Evolutionary conservation across 64 coral and sea anemone genomes (phyloP), one percentile per base, ranked within the genome.

Genomic region (Platygyra sinensis): DNA sequence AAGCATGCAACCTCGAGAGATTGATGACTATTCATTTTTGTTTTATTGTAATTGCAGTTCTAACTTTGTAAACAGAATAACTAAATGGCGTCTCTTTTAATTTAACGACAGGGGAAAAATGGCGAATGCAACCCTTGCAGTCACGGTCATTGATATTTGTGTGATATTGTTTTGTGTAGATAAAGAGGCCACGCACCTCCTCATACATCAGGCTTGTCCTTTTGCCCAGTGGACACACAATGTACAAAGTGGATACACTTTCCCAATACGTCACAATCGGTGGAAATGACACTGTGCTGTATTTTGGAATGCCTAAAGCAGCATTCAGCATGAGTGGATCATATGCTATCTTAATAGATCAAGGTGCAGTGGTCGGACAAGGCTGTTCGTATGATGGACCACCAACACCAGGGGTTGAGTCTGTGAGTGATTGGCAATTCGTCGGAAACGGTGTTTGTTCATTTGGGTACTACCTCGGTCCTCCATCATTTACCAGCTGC

Each of bases 271-370:
- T 30, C 19, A n/a, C 0, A 64, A 83, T 83, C 29, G 62, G 60
- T 22, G 64, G 60, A 65, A 60, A 83, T 83, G 18, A 38, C 18
- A 83, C 54, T 17, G 64, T 60, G 5, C 32, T 83, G 30, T 20
- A 36, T 19, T 65, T 83, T 42, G 59, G 16, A 39, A 65, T 83
- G 19, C 80, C 80, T 6, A 13, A 64, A 65, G 59, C 60, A 64
- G 31, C 60, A 13, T 64, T 83, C 20, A 83, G 80, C 22, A 83
- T 83, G 80, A n/a, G 24, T n/a, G 80, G 80, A 20, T 62, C 60
- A 22, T 83, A 83, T 30, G 80, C 80, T 8, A 83, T 83, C 14
- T 65, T 83, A 32, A 83, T 83, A 8, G 80, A 83, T 65, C 30
- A 20, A 13, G 80, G 80, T 42, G 80, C 31, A 39, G 80, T 83